phyloP scores from a whole-genome alignment of 2,113 vertebrate species.

The Otis tarda region DNA sequence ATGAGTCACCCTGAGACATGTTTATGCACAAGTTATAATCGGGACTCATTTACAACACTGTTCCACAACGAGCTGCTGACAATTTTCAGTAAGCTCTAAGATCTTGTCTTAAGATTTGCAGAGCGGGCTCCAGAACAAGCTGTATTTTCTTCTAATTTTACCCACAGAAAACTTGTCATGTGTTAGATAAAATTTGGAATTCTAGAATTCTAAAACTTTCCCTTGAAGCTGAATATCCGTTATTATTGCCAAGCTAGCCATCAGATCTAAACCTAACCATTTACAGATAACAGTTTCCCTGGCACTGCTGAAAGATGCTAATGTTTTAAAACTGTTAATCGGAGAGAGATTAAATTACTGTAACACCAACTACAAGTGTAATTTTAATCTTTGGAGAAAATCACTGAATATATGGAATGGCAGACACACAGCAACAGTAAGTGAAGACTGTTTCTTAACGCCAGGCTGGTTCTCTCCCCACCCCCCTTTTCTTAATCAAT shows the following conservation, averaged over 20 bases:
- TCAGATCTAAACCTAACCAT: not conserved
- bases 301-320: not conserved
- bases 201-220: not conserved
- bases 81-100: not conserved
- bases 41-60: not conserved
- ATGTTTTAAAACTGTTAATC: not conserved
- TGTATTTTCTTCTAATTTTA: not conserved
- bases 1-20: not conserved
- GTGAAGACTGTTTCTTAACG: not conserved
- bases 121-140: not conserved
- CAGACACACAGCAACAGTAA: not conserved
- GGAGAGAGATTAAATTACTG: not conserved
- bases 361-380: not conserved
- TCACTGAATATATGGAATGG: not conserved
- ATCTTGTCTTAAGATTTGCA: not conserved
- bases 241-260: not conserved
- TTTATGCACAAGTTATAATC: not conserved
- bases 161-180: not conserved
- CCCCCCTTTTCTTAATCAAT: not conserved
- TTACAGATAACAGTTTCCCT: not conserved
- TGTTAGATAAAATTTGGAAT: not conserved
- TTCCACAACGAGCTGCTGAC: not conserved
- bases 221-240: not conserved
- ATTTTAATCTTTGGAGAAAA: not conserved
- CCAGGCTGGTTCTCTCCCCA: not conserved